These are phyloP conservation scores for Suillia variegata DNA, from an alignment of 2,888 invertebrate genomes.

Conservation along the genomic window DNA sequence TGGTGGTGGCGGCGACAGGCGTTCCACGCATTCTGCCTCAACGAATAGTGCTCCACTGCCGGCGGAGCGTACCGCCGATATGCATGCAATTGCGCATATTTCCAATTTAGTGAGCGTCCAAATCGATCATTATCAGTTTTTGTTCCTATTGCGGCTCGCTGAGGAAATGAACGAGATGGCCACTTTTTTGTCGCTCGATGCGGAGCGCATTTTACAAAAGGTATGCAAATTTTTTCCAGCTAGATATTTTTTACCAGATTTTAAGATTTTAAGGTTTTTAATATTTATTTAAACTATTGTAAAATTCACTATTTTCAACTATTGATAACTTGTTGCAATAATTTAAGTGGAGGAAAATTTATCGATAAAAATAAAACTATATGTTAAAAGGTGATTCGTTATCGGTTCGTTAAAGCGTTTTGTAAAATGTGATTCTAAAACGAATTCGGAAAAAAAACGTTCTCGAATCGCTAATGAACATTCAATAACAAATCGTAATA, in stretches of 20 bases:
- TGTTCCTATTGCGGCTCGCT: conserved; percentile 83
- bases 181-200: conserved; percentile 79
- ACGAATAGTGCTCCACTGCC: conserved; percentile 61
- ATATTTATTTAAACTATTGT: background rate
- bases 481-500: too few species aligned
- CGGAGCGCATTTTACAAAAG: conserved; percentile 71
- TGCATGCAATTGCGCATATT: conserved; percentile 82
- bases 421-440: too few species aligned
- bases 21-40: conserved; percentile 23
- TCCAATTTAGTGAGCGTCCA: conserved; percentile 86
- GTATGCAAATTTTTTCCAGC: conserved; percentile 47
- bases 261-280: background rate
- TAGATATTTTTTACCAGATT: background rate
- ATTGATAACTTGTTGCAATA: conserved; percentile 3
- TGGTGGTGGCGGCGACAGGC: conserved; percentile 31
- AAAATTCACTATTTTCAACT: too few species aligned
- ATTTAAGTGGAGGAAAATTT: too few species aligned
- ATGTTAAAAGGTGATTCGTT: too few species aligned
- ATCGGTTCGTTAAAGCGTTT: too few species aligned
- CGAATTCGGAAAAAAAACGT: too few species aligned
- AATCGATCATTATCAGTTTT: conserved; percentile 90
- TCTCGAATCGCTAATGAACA: too few species aligned
- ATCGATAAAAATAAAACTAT: too few species aligned
- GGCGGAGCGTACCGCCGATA: conserved; percentile 65
- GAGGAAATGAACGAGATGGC: conserved; percentile 82